phyloP scores from a whole-genome alignment of 2,797 vertebrate species.

The Neosilurus hyrtlii region DNA sequence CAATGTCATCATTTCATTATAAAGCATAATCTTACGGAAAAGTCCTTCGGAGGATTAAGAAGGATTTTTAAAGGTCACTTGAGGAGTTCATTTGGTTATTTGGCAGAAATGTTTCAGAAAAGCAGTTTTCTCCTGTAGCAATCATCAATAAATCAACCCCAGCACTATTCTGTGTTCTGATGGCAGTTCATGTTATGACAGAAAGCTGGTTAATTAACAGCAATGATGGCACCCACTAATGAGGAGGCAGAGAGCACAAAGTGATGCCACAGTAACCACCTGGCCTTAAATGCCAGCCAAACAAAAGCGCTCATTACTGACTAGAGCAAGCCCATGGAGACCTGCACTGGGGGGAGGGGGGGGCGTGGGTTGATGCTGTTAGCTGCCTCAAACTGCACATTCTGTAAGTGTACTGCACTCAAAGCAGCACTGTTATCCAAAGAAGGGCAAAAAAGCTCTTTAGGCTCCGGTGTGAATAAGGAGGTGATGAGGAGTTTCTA shows the following conservation, averaged over 20 bases:
- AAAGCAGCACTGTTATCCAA: neutral
- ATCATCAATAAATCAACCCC: conserved; percentile 5
- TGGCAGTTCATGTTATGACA: conserved; percentile 29
- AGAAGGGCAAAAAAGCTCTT: conserved; percentile 1
- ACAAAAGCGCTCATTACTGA: conserved; percentile 43
- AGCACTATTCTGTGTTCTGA: neutral
- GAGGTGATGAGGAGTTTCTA: conserved; percentile 26
- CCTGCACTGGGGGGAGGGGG: conserved; percentile 1
- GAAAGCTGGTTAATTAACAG: conserved; percentile 34
- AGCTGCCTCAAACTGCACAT: neutral
- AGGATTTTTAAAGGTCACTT: too few species aligned
- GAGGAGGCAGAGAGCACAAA: conserved; percentile 28
- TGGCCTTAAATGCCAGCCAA: conserved; percentile 46
- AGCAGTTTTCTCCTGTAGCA: neutral
- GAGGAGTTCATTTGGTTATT: neutral
- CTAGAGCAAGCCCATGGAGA: conserved; percentile 16
- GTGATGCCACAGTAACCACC: conserved; percentile 44
- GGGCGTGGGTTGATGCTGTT: conserved; percentile 5
- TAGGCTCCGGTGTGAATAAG: conserved; percentile 13
- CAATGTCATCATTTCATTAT: neutral
- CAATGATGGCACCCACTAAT: conserved; percentile 10
- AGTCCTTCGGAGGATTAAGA: too few species aligned
- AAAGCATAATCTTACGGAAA: too few species aligned
- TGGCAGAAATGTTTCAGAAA: neutral
- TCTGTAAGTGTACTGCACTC: neutral